Base-by-base conservation (phyloP, 2,888 invertebrate species). In the Pinctada fucata region DNA sequence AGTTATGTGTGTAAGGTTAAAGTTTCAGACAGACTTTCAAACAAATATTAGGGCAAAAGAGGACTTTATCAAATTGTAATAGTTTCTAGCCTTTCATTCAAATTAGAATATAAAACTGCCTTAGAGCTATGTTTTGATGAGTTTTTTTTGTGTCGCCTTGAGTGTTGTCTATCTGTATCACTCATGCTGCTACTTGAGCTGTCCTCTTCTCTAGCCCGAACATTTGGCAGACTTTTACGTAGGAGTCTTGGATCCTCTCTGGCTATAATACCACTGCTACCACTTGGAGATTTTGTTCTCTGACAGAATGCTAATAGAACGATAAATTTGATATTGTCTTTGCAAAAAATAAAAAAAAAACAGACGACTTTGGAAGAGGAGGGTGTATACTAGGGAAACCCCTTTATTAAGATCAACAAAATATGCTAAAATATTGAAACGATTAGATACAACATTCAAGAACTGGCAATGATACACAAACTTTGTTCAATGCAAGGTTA, bases 201-300 rank as follows among this genome's bases (percentile, higher is more conserved):
- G 10, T n/a, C 47, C 6, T 5, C 48, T 5, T 10, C 10, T n/a
- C 16, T 47, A 49, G 6, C 2, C 5, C 48, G n/a, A 69, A 50
- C 71, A 72, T 10, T 45, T 6, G 16, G 13, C 45, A 16, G 6
- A 58, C 10, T 48, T n/a, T 31, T 6, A 58, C 58, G 6, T 58
- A 10, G 58, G 6, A 10, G 6, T 6, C 6, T 58, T 58, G 58
- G 16, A 13, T 51, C 16, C 64, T 76, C 69, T 13, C 84, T 82
- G 52, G 86, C 82, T 16, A 86, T 49, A 48, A 87, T 70, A 47
- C 84, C 87, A 51, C 87, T 86, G 58, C 84, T 82, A 70, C 82
- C 76, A 49, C 81, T 72, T 51, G 86, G 85, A 49, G 83, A 81
- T 45, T 76, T 67, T 16, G 82, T 75, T 16, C 84, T 71, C 45